Base-by-base conservation (phyloP, 2,888 invertebrate species). In the Timema podura region DNA sequence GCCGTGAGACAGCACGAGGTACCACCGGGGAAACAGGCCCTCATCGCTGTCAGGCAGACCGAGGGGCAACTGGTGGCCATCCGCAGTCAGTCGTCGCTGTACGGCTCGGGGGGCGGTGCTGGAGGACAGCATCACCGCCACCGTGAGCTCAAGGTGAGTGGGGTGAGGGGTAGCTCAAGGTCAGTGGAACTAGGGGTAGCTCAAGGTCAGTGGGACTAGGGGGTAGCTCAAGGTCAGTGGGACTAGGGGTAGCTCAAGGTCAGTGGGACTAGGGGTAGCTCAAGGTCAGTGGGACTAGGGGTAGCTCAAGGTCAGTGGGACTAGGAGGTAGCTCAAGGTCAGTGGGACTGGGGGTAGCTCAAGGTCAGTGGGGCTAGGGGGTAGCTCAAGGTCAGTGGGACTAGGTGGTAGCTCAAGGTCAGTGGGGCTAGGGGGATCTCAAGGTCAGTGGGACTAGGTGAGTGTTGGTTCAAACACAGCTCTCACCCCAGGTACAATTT, bases 61-160 rank as follows among this genome's bases (percentile, higher is more conserved):
- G 91, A 92, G 79, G 93, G 93, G 64, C 93, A 93, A 81, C 85
- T 95, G 77, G 87, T 93, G 75, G 91, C 92, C 77, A 92, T 94
- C 77, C 87, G 92, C 77, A 91, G 92, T 77, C 89, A 91, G 81
- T 87, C 88, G 73, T 87, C 90, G 10, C 82, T 88, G 77, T 88
- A 89, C 76, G 87, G 67, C 7, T 65, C 70, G 44, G 48, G 49
- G n/a, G 47, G 68, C 45, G 13, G 51, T 7, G 13, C 48, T n/a
- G 80, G 84, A 13, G 78, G 82, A 7, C 84, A 84, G 75, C 84
- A 85, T 77, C 75, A 81, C n/a, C 80, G 85, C 79, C 77, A 83
- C 75, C 76, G 82, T 54, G 81, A 82, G 74, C 79, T 84, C 16
- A 83, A 83, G 78, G 81, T 81, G 79, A 54, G 69, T 15, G 6